Evolutionary conservation across 1,140 invertebrate genomes (phyloP), one percentile per base, ranked within the genome.

Genomic region (Ctenoplectra terminalis): DNA sequence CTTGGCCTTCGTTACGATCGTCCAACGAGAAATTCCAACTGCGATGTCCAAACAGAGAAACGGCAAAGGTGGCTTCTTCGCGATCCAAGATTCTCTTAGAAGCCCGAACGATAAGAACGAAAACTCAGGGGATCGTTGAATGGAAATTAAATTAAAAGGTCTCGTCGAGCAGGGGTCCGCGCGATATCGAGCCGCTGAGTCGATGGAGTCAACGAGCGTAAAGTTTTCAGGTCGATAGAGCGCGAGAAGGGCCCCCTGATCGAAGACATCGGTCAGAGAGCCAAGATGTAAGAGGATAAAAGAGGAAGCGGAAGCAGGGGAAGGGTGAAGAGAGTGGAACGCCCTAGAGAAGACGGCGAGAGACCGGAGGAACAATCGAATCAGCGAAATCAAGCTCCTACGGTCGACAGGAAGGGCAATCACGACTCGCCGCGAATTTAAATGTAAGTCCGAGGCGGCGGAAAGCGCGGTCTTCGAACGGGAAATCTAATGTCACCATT

Each of bases 401-500:
- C 43, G 76, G 78, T 74, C 72, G 82, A 83, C 74, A 61, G 74
- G 23, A 46, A 64, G 48, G 48, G 64, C 81, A 86, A 88, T 89
- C 87, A 82, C 73, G 83, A 86, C 31, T 17, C 64, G 50, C 61
- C 54, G 71, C 72, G 88, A 89, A 90, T 90, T 90, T 86, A 90
- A 90, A 90, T 89, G 82, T 72, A 17, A 71, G 69, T 75, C 78
- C 20, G 61, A 17, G 63, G 2, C 17, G n/a, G n/a, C 40, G 46
- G 56, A 69, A 52, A 48, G 17, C 64, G 34, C 26, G 31, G 63
- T 11, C 23, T 0, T 8, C 3, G 50, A 1, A 70, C n/a, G 20
- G 48, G 64, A 77, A 66, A 56, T 72, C 56, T 46, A 71, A 78
- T n/a, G 23, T 37, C 60, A 20, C 60, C 3, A 37, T 37, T 63